A percentile compares a stretch with the other conserved stretches of the same genome.
phyloP scores from a whole-genome alignment of 2,888 invertebrate genomes.

The Lasius platythorax region DNA sequence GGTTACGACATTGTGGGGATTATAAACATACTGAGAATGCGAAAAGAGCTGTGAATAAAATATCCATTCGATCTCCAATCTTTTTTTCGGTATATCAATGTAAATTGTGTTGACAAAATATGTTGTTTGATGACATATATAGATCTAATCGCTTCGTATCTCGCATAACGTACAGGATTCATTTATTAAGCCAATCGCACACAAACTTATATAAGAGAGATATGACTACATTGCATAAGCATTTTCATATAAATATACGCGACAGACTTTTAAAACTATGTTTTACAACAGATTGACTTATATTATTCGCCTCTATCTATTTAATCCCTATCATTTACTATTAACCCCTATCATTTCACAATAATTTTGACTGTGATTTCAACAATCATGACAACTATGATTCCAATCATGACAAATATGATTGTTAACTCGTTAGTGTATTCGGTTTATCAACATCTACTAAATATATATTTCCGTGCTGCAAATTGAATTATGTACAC shows the following conservation, averaged over 20 bases:
- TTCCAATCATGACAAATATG: too few relatives aligned
- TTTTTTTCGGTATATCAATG: not conserved
- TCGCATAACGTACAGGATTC: not conserved
- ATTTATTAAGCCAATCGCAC: not conserved
- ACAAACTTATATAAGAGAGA: constrained; percentile 33
- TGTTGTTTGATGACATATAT: constrained; percentile 1
- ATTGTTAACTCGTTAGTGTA: not conserved
- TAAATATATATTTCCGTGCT: not conserved
- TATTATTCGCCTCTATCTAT: not conserved
- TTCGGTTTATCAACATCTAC: not conserved
- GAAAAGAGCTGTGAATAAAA: not conserved
- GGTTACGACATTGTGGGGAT: not conserved
- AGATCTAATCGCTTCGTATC: constrained; percentile 11
- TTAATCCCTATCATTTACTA: too few relatives aligned
- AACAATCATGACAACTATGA: too few relatives aligned
- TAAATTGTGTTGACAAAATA: not conserved
- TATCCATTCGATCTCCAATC: not conserved
- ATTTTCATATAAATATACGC: constrained; percentile 6
- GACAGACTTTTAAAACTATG: not conserved
- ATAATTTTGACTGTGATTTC: too few relatives aligned
- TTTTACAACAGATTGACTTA: not conserved
- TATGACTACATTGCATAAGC: not conserved
- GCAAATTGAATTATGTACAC: not conserved
- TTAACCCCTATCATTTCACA: too few relatives aligned
- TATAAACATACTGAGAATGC: constrained; percentile 1